Conservation (phyloP, 1,140 invertebrate genomes). For the Panagrolaimus sp. region DNA sequence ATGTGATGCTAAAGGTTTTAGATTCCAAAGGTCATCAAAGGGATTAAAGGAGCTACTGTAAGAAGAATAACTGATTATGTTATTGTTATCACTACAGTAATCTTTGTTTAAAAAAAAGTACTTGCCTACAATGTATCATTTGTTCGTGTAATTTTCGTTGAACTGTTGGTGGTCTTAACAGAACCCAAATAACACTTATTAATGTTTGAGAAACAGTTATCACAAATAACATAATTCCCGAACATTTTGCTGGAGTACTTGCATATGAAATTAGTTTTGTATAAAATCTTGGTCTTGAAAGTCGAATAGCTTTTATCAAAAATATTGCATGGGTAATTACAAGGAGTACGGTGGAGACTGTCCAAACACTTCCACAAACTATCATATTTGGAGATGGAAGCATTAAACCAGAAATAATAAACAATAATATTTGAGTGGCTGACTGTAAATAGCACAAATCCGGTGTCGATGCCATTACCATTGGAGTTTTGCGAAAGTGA, state of each 20-base stretch:
- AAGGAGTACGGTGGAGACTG: not conserved
- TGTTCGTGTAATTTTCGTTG: not conserved
- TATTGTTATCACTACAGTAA: too few species aligned
- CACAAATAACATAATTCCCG: not conserved
- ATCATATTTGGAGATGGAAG: not conserved
- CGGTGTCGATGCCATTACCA: constrained; percentile 6
- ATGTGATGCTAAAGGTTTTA: too few species aligned
- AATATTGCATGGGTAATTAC: not conserved
- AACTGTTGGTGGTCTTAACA: not conserved
- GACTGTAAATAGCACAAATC: not conserved
- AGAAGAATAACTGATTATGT: too few species aligned
- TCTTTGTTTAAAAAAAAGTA: too few species aligned
- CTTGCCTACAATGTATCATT: too few species aligned
- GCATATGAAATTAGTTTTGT: constrained; percentile 6
- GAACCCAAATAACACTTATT: constrained; percentile 5
- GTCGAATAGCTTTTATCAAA: constrained; percentile 8
- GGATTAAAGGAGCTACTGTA: too few species aligned
- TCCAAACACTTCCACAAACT: not conserved
- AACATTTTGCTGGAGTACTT: not conserved
- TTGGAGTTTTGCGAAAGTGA: not conserved
- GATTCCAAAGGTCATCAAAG: too few species aligned
- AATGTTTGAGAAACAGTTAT: not conserved
- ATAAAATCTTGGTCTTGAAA: constrained; percentile 7
- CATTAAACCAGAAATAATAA: not conserved
- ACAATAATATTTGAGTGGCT: not conserved